These are phyloP conservation scores for Cardiocondyla obscurior DNA, from an alignment of 1,140 invertebrate species.

Conservation along the genomic window DNA sequence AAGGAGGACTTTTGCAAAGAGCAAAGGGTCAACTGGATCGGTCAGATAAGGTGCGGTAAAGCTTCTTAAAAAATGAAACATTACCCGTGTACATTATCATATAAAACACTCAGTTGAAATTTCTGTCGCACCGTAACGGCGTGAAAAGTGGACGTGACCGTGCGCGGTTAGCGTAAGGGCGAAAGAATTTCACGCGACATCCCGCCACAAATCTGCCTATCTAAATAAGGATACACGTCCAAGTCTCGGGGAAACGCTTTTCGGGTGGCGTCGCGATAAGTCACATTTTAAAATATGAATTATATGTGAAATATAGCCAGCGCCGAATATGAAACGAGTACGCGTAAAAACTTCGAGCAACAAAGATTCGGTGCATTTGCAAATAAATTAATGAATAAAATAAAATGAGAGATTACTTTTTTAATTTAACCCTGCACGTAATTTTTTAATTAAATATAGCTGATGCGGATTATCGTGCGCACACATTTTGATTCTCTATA, in stretches of 20 bases:
- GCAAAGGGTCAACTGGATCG: slow-evolving; percentile 33
- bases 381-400: background rate
- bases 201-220: slow-evolving; percentile 18
- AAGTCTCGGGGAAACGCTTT: slow-evolving; percentile 2
- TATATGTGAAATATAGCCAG: background rate
- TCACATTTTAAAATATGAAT: slow-evolving; percentile 23
- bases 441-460: background rate
- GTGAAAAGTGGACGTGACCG: slow-evolving; percentile 34
- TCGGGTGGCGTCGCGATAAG: background rate
- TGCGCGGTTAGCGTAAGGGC: background rate
- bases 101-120: slow-evolving; percentile 47
- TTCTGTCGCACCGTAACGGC: slow-evolving; percentile 3
- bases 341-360: background rate
- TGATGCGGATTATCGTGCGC: background rate
- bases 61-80: slow-evolving; percentile 43
- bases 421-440: background rate
- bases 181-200: slow-evolving; percentile 15
- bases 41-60: slow-evolving; percentile 53
- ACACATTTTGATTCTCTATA: no score
- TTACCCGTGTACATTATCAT: slow-evolving; percentile 51
- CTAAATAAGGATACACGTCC: slow-evolving; percentile 16
- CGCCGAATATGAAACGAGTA: background rate
- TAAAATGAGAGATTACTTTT: background rate
- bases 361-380: background rate
- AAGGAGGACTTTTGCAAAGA: background rate